These are phyloP conservation scores for Enteromius fasciolatus DNA, from an alignment of 2,797 vertebrate species.

Conservation along the genomic window DNA sequence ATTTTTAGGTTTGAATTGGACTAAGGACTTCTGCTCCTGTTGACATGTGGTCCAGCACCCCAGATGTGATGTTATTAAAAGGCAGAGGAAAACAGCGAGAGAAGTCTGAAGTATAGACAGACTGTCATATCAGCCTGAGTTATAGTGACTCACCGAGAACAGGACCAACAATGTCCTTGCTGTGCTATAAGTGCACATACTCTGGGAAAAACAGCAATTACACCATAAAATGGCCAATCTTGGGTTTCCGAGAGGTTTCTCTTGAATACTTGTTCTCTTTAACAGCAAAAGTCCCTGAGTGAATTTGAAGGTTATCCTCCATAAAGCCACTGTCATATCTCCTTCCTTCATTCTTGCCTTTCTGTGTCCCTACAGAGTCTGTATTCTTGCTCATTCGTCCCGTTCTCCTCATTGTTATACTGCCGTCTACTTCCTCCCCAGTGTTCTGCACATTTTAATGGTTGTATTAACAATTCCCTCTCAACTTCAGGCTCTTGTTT, in stretches of 20 bases:
- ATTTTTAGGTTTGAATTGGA: background rate
- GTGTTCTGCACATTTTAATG: constrained; percentile 38
- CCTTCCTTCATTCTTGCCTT: constrained; percentile 20
- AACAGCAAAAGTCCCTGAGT: constrained; percentile 20
- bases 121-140: constrained; percentile 21
- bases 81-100: constrained; percentile 7
- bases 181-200: constrained; percentile 31
- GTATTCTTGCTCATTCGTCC: constrained; percentile 14
- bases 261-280: constrained; percentile 49
- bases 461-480: constrained; percentile 47
- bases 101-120: constrained; percentile 1
- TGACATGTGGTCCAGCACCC: constrained; percentile 22
- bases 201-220: constrained; percentile 46
- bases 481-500: constrained; percentile 34
- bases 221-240: constrained; percentile 27
- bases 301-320: constrained; percentile 39
- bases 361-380: constrained; percentile 20
- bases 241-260: constrained; percentile 22
- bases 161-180: constrained; percentile 35
- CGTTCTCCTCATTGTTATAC: constrained; percentile 3
- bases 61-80: constrained; percentile 48
- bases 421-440: constrained; percentile 8
- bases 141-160: constrained; percentile 26
- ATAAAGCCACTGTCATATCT: constrained; percentile 43
- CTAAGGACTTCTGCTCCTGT: constrained; percentile 22